Conservation (phyloP, 1,140 invertebrate genomes). For the Diorhabda elongata region DNA sequence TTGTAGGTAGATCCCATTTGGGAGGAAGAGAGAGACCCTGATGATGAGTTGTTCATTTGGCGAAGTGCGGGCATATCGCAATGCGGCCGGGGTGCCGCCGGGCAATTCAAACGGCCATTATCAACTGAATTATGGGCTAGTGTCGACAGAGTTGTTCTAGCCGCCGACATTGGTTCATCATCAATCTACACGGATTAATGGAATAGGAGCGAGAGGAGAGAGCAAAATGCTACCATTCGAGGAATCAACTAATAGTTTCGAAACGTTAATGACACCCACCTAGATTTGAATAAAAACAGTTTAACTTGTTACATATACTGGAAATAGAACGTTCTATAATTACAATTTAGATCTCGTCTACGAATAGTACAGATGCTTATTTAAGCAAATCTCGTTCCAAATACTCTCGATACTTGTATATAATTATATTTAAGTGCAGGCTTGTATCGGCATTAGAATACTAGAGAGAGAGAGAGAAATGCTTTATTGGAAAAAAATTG, state of each 20-base stretch:
- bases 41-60: constrained; percentile 43
- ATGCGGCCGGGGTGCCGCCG: constrained; percentile 34
- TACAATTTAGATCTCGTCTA: too few species aligned
- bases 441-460: too few species aligned
- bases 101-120: constrained; percentile 41
- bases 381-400: too few species aligned
- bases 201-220: background rate
- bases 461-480: too few species aligned
- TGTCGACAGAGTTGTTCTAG: constrained; percentile 41
- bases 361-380: too few species aligned
- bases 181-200: constrained; percentile 37
- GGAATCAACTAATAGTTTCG: constrained; percentile 1
- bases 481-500: too few species aligned
- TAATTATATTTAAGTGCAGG: too few species aligned
- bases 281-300: background rate
- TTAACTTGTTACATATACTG: too few species aligned
- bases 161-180: constrained; percentile 35
- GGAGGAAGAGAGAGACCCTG: constrained; percentile 24
- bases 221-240: background rate
- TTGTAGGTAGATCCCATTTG: constrained; percentile 21
- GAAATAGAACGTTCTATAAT: too few species aligned
- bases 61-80: constrained; percentile 41
- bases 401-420: too few species aligned
- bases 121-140: constrained; percentile 39
- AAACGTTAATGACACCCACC: background rate